Evolutionary conservation across 2,888 invertebrate genomes (phyloP).

Genomic region (Chesias legatella): DNA sequence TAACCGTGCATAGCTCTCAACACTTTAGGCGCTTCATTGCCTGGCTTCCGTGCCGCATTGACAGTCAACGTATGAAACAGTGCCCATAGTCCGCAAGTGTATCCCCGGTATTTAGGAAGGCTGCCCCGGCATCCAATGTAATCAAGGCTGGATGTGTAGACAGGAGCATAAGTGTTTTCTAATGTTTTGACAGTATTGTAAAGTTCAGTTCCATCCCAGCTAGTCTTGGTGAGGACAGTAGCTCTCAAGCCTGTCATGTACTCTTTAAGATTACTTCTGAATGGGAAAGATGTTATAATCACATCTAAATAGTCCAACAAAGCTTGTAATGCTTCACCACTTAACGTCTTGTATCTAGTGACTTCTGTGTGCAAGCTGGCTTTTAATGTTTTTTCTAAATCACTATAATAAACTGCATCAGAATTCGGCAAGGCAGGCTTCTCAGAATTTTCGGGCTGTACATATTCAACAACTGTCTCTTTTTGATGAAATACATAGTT

Average conservation of each 20-base stretch:
- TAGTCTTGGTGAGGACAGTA: conserved; percentile 67
- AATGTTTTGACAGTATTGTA: conserved; percentile 75
- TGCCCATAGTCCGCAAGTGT: conserved; percentile 97
- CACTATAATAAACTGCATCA: conserved; percentile 89
- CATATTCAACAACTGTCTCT: conserved; percentile 34
- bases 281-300: conserved; percentile 89
- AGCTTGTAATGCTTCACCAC: conserved; percentile 85
- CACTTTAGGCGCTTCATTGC: conserved; percentile 83
- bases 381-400: conserved; percentile 92
- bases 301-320: conserved; percentile 87
- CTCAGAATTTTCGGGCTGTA: conserved; percentile 31
- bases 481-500: conserved; percentile 62
- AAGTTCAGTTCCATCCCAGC: conserved; percentile 82
- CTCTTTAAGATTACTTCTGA: conserved; percentile 83
- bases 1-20: conserved; percentile 92
- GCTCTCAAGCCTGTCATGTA: conserved; percentile 83
- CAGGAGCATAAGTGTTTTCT: conserved; percentile 77
- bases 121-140: conserved; percentile 94
- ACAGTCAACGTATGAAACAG: conserved; percentile 96
- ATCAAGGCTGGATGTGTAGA: conserved; percentile 73
- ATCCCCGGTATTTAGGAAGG: conserved; percentile 87
- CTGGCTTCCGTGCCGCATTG: conserved; percentile 80
- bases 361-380: conserved; percentile 93
- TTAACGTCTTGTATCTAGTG: conserved; percentile 83
- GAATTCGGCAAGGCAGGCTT: conserved; percentile 34